Evolutionary conservation across 2,888 invertebrate genomes (phyloP).

Genomic region (Hypercompe scribonia): DNA sequence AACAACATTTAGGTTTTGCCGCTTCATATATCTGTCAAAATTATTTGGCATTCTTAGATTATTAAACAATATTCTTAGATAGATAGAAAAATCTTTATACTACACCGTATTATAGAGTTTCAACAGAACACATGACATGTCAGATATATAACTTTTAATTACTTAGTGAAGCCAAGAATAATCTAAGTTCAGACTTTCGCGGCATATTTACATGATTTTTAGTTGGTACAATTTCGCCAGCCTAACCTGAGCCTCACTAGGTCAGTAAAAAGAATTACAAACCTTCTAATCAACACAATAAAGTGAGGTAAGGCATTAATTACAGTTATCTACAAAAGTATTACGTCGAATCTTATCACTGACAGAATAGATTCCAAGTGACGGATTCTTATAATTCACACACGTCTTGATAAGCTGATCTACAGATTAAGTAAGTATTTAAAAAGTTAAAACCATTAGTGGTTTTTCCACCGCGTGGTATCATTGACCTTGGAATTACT

Average conservation of each 20-base stretch:
- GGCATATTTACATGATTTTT: background rate
- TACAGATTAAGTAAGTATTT: background rate
- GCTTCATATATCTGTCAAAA: no score
- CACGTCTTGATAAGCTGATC: background rate
- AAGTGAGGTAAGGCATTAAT: background rate
- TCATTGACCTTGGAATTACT: background rate
- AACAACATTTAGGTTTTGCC: no score
- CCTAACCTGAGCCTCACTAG: background rate
- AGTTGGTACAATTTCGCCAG: background rate
- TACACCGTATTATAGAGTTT: no score
- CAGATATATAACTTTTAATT: no score
- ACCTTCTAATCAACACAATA: background rate
- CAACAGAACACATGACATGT: no score
- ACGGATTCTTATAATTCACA: background rate
- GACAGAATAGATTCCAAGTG: background rate
- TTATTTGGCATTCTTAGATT: no score
- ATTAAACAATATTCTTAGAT: background rate
- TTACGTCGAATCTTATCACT: constrained; percentile 1
- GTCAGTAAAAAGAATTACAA: background rate
- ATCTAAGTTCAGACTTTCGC: no score
- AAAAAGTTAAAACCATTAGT: background rate
- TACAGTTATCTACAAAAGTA: background rate
- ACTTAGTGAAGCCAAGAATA: no score
- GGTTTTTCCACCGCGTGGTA: background rate
- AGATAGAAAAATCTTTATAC: background rate